Conservation (phyloP, 2,797 vertebrate genomes). For the Loris lydekkerianus region DNA sequence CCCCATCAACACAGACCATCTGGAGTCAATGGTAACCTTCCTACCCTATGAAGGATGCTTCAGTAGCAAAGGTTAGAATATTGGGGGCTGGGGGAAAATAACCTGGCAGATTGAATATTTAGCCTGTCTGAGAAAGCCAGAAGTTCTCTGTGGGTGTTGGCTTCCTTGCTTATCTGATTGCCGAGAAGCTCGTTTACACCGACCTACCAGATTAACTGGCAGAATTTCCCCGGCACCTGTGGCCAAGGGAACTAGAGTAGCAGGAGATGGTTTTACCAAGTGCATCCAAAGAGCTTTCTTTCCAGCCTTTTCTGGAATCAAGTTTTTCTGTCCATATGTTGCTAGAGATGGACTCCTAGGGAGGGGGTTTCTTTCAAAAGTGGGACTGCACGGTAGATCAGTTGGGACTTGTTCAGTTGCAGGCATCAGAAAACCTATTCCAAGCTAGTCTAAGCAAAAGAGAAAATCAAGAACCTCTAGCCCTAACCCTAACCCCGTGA, state of each 20-base stretch:
- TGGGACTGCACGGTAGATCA: not conserved
- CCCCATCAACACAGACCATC: not conserved
- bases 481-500: too few relatives aligned
- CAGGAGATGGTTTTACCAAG: not conserved
- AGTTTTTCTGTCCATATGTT: not conserved
- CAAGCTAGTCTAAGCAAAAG: not conserved
- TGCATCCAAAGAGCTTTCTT: not conserved
- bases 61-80: not conserved
- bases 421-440: not conserved
- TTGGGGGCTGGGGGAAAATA: not conserved
- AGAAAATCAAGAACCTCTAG: not conserved
- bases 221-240: not conserved
- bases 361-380: not conserved
- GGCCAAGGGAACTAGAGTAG: not conserved
- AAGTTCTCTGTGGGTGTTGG: not conserved
- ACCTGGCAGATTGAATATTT: not conserved
- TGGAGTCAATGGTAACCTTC: not conserved
- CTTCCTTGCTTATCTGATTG: constrained; percentile 3
- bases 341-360: not conserved
- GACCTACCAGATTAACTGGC: constrained; percentile 54
- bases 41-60: not conserved
- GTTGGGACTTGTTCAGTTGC: not conserved
- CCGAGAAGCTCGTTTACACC: not conserved
- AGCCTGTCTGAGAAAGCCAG: not conserved
- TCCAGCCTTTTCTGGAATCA: too few relatives aligned